Percentiles rank a stretch among this genome's conserved stretches.
Evolutionary conservation across 2,113 vertebrate species (phyloP).

Genomic region (Entelurus aequoreus): DNA sequence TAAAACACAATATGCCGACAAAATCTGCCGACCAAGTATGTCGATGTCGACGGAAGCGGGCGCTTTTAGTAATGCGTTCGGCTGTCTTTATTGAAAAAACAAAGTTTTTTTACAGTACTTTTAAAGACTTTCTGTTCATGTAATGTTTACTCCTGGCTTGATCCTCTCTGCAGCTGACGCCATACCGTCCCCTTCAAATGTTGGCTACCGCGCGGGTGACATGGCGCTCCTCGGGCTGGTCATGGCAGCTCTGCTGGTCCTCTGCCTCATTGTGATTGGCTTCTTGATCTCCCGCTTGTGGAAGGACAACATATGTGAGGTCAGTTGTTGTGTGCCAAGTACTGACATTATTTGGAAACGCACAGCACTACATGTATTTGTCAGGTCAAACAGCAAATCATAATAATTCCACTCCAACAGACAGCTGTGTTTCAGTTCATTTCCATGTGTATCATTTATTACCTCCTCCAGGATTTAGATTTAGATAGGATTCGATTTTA

Average conservation of each 20-base stretch:
- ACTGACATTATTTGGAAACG: not conserved
- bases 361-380: too few species aligned
- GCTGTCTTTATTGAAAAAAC: too few species aligned
- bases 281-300: slow-evolving; percentile 68
- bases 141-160: not conserved
- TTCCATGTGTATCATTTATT: too few species aligned
- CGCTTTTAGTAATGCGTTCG: too few species aligned
- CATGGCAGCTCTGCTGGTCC: slow-evolving; percentile 73
- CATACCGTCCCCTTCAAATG: slow-evolving; percentile 52
- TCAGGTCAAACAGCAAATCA: too few species aligned
- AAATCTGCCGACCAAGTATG: too few species aligned
- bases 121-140: not conserved
- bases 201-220: slow-evolving; percentile 68
- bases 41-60: not conserved
- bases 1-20: too few species aligned
- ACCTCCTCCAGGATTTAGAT: too few species aligned
- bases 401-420: too few species aligned
- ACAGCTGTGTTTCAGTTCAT: too few species aligned
- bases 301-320: slow-evolving; percentile 66
- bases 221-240: slow-evolving; percentile 77
- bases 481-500: too few species aligned
- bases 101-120: too few species aligned
- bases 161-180: slow-evolving; percentile 37
- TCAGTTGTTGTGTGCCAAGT: slow-evolving; percentile 24
- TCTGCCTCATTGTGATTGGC: slow-evolving; percentile 74